Percentiles rank a stretch among this genome's conserved stretches.
These are phyloP conservation scores for Tonatia bakeri DNA, from an alignment of 2,113 vertebrate genomes.

Conservation along the genomic window DNA sequence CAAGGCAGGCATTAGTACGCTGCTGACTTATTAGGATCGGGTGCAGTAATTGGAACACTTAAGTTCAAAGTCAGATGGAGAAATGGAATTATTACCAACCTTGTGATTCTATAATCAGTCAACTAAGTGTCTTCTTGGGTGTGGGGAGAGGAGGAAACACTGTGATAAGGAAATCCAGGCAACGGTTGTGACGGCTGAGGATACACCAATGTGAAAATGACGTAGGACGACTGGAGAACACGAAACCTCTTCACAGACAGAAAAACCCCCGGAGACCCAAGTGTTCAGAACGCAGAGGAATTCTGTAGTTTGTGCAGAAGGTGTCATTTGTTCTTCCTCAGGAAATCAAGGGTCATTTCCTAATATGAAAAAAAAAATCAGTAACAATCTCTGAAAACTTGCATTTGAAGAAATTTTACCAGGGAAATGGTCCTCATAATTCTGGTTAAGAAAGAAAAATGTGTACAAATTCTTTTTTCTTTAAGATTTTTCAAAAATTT, in stretches of 20 bases:
- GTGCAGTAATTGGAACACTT: constrained; percentile 70
- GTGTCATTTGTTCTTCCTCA: neutral
- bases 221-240: neutral
- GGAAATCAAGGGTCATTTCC: neutral
- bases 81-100: constrained; percentile 67
- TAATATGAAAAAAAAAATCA: neutral
- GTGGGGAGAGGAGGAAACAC: neutral
- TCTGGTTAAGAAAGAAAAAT: neutral
- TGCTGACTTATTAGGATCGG: constrained; percentile 62
- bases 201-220: neutral
- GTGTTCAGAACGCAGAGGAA: neutral
- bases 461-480: too few relatives aligned
- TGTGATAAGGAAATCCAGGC: neutral
- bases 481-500: too few relatives aligned
- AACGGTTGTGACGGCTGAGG: neutral
- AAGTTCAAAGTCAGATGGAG: constrained; percentile 70
- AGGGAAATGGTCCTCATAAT: neutral
- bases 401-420: neutral
- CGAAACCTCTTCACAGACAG: neutral
- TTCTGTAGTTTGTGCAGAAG: constrained; percentile 7
- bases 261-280: neutral
- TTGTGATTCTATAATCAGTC: constrained; percentile 66
- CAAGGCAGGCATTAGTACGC: constrained; percentile 61
- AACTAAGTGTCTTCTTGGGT: constrained; percentile 47
- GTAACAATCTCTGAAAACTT: neutral